A percentile compares a stretch with the other conserved stretches of the same genome.
Evolutionary conservation across 1,140 invertebrate genomes (phyloP).

Genomic region (Musca domestica): DNA sequence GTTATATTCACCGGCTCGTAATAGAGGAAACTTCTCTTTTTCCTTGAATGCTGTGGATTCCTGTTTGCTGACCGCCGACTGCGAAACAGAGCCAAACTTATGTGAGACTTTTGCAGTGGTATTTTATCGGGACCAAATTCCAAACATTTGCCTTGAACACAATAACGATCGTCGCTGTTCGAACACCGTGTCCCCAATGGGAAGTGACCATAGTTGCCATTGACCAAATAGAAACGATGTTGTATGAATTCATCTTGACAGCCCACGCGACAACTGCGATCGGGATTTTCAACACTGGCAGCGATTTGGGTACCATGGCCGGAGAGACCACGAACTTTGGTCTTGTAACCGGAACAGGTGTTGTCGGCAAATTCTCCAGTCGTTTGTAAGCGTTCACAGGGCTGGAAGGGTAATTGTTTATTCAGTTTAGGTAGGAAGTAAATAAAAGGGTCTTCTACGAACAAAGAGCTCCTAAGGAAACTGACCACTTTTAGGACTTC

Average conservation of each 20-base stretch:
- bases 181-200: conserved; percentile 74
- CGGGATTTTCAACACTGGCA: conserved; percentile 70
- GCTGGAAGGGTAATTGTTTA: conserved; percentile 37
- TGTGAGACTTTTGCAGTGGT: conserved; percentile 45
- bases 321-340: conserved; percentile 68
- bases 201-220: conserved; percentile 76
- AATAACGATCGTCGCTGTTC: conserved; percentile 62
- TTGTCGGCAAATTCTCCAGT: conserved; percentile 65
- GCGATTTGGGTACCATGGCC: conserved; percentile 78
- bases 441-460: too few species aligned
- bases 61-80: conserved; percentile 27
- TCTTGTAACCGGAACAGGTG: conserved; percentile 70
- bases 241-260: conserved; percentile 73
- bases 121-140: conserved; percentile 47
- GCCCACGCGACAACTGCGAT: conserved; percentile 72
- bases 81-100: conserved; percentile 45
- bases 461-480: too few species aligned
- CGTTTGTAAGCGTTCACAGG: conserved; percentile 55
- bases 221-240: conserved; percentile 76
- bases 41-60: background rate
- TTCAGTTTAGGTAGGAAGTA: too few species aligned
- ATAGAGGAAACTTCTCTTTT: conserved; percentile 37
- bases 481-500: too few species aligned
- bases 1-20: conserved; percentile 44
- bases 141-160: conserved; percentile 73